phyloP scores from a whole-genome alignment of 1,140 invertebrate genomes.

The Zelostemma sp. region DNA sequence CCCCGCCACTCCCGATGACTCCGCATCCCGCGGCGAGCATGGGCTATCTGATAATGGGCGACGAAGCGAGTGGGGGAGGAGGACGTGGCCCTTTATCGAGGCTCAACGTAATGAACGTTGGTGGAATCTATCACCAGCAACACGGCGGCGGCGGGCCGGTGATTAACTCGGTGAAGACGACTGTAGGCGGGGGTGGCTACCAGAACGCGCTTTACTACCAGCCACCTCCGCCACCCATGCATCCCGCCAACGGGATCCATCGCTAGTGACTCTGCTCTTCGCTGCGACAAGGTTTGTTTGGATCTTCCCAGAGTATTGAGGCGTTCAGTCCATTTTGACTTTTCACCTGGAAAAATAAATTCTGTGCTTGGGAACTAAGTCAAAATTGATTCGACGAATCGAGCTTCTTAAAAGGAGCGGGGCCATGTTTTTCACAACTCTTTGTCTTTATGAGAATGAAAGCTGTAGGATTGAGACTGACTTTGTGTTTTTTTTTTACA shows the following conservation, averaged over 20 bases:
- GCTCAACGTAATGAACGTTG: conserved; percentile 31
- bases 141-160: conserved; percentile 14
- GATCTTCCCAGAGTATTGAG: conserved; percentile 40
- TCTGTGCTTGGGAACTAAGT: conserved; percentile 1
- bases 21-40: conserved; percentile 16
- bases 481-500: conserved; percentile 36
- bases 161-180: conserved; percentile 18
- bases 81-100: conserved; percentile 16
- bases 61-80: conserved; percentile 22
- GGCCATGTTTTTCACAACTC: conserved; percentile 22
- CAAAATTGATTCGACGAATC: conserved; percentile 42
- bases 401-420: conserved; percentile 13
- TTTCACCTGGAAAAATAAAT: background rate
- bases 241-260: conserved; percentile 51
- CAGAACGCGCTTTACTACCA: conserved; percentile 47
- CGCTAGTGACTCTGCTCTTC: conserved; percentile 43
- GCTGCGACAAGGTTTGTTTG: conserved; percentile 48
- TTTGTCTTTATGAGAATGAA: background rate
- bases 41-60: too few species aligned
- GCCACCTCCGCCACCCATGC: conserved; percentile 42
- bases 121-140: conserved; percentile 37
- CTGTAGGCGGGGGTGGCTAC: conserved; percentile 44
- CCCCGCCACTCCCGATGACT: conserved; percentile 10
- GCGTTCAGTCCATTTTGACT: conserved; percentile 44
- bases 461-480: background rate